phyloP scores from a whole-genome alignment of 2,113 vertebrate species.

The Parus major region DNA sequence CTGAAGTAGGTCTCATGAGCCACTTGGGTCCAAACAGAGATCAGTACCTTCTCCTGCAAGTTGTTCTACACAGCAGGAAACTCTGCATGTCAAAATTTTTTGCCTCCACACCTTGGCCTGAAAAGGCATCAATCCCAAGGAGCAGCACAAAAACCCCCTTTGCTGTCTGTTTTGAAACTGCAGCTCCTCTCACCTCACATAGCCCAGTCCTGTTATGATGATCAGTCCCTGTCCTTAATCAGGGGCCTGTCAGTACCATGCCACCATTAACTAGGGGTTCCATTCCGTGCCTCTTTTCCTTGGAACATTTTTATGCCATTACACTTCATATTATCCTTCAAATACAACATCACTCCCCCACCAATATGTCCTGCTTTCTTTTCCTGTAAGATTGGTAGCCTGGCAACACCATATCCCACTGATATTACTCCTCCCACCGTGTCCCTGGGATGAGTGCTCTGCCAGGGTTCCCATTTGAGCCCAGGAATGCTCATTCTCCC shows the following conservation, averaged over 20 bases:
- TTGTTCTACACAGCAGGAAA: not conserved
- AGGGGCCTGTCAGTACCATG: accelerated
- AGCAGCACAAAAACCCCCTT: accelerated
- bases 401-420: not conserved
- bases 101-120: not conserved
- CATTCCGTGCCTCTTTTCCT: not conserved
- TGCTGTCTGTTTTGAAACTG: not conserved
- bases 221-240: not conserved
- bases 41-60: not conserved
- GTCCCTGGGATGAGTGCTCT: not conserved
- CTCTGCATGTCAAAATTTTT: not conserved
- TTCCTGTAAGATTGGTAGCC: not conserved
- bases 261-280: not conserved
- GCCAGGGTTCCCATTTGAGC: not conserved
- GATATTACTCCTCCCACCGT: not conserved
- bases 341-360: not conserved
- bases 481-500: not conserved
- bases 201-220: not conserved
- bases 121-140: not conserved
- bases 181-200: not conserved
- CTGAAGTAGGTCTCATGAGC: not conserved
- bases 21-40: not conserved
- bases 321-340: not conserved
- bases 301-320: not conserved
- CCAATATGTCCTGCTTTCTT: not conserved